Percentiles rank a stretch among this genome's conserved stretches.
phyloP scores from a whole-genome alignment of 2,797 vertebrate genomes.

The Lagocephalus sceleratus region DNA sequence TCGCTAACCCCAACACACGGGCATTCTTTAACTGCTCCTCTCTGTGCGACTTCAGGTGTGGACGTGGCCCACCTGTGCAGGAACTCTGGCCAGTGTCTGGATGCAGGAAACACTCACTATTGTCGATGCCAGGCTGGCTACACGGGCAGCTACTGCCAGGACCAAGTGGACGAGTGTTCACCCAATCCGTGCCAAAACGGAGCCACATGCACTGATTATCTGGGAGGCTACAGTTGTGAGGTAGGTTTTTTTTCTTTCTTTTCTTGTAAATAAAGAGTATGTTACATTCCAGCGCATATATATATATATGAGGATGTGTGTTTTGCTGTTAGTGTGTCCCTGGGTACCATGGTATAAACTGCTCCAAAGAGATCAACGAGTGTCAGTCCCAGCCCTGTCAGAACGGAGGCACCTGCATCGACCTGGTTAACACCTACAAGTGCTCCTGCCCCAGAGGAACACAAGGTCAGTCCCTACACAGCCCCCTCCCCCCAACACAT shows the following conservation, averaged over 20 bases:
- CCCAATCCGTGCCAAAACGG: slow-evolving; percentile 97
- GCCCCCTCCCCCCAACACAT: not conserved
- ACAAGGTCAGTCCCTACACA: slow-evolving; percentile 80
- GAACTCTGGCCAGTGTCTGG: slow-evolving; percentile 90
- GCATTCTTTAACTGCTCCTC: slow-evolving; percentile 3
- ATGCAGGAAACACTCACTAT: slow-evolving; percentile 91
- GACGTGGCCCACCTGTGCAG: slow-evolving; percentile 85
- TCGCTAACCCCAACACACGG: too few relatives aligned
- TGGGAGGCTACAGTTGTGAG: slow-evolving; percentile 96
- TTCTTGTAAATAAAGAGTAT: not conserved
- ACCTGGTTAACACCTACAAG: slow-evolving; percentile 96
- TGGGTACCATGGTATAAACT: slow-evolving; percentile 94
- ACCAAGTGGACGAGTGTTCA: slow-evolving; percentile 94
- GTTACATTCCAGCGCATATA: too few relatives aligned
- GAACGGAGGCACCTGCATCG: slow-evolving; percentile 94
- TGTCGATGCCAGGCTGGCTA: slow-evolving; percentile 95
- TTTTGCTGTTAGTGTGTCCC: slow-evolving; percentile 82
- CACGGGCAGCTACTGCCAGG: slow-evolving; percentile 96
- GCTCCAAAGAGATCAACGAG: slow-evolving; percentile 95
- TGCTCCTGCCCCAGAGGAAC: slow-evolving; percentile 97
- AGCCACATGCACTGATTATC: slow-evolving; percentile 92
- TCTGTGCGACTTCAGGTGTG: slow-evolving; percentile 70
- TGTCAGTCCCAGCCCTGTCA: slow-evolving; percentile 95
- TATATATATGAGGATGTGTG: not conserved
- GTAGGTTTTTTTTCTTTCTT: slow-evolving; percentile 59